Evolutionary conservation across 2,113 vertebrate species (phyloP), one percentile per base, ranked within the genome.

Genomic region (Spea bombifrons): DNA sequence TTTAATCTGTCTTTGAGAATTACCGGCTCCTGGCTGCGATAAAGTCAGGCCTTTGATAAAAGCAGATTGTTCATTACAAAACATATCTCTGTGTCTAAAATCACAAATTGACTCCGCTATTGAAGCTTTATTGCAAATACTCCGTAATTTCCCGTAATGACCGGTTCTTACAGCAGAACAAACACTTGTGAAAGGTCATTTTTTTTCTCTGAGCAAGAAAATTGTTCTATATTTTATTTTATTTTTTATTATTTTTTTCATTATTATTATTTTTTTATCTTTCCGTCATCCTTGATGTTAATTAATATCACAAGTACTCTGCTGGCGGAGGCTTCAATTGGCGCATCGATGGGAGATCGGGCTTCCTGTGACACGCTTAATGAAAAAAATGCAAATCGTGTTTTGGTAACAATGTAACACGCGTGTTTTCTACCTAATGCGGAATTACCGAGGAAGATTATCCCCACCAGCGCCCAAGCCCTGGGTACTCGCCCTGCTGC

Each of bases 231-330:
- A 83, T 88, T 84, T 69, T 73, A 61, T 82, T 84, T 80, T 82
- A 84, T 89, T 82, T 72, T 3, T 61, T 80, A 76, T 80, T 83
- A 82, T 81, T 83, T 81, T 84, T 89, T 84, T 63, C 55, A 57
- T 83, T 84, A 73, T 82, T 84, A 88, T 83, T 71, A 30, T 71
- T 85, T 65, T 86, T 76, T 68, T 48, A 76, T 48, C 44, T 80
- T 75, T 73, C 90, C 92, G 91, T 92, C 90, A 91, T 87, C 87
- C 84, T 88, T 83, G 52, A 78, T 85, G 86, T 88, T 92, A 93
- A 93, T 93, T 93, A 92, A 89, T 87, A 92, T 87, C 87, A 90
- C 75, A 84, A 7, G 0, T 55, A 81, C 75, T 77, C 80, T 66
- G 76, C 82, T 87, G 84, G 84, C 88, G 87, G 84, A 68, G 85